A percentile compares a stretch with the other conserved stretches of the same genome.
Conservation (phyloP, 2,888 invertebrate genomes). For the Allophyes oxyacanthae region DNA sequence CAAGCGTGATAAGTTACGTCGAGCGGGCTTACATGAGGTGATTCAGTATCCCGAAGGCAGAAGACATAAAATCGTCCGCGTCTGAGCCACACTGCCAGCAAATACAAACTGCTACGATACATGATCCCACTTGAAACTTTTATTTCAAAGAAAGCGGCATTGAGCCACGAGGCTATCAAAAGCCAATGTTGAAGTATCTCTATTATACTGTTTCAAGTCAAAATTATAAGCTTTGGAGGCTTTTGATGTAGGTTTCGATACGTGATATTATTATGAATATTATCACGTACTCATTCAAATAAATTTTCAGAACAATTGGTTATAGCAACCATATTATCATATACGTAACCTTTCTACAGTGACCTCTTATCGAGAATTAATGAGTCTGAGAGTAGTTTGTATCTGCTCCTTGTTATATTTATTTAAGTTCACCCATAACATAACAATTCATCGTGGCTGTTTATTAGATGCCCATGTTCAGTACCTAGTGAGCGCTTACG, state of each 20-base stretch:
- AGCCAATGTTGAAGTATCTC: slow-evolving; percentile 58
- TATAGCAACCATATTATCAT: no score
- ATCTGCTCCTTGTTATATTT: no score
- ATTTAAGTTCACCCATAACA: no score
- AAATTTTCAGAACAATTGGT: not conserved
- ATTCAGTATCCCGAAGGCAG: slow-evolving; percentile 55
- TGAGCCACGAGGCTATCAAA: slow-evolving; percentile 61
- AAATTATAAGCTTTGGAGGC: slow-evolving; percentile 36
- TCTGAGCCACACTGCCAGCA: slow-evolving; percentile 36
- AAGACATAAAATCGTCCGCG: slow-evolving; percentile 58
- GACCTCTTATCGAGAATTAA: no score
- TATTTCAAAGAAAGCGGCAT: slow-evolving; percentile 68
- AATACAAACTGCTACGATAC: slow-evolving; percentile 60
- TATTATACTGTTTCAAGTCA: slow-evolving; percentile 55
- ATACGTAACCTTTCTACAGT: no score
- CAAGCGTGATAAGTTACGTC: slow-evolving; percentile 55
- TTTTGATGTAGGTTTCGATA: slow-evolving; percentile 8
- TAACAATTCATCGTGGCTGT: no score
- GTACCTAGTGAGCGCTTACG: no score
- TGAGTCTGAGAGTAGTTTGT: no score
- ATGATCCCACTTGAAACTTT: slow-evolving; percentile 74
- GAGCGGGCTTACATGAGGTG: slow-evolving; percentile 29
- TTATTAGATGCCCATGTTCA: no score
- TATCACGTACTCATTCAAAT: no score
- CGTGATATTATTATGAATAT: slow-evolving; percentile 1